Base-by-base conservation (phyloP, 2,888 invertebrate genomes). In the Spisula subtruncata region DNA sequence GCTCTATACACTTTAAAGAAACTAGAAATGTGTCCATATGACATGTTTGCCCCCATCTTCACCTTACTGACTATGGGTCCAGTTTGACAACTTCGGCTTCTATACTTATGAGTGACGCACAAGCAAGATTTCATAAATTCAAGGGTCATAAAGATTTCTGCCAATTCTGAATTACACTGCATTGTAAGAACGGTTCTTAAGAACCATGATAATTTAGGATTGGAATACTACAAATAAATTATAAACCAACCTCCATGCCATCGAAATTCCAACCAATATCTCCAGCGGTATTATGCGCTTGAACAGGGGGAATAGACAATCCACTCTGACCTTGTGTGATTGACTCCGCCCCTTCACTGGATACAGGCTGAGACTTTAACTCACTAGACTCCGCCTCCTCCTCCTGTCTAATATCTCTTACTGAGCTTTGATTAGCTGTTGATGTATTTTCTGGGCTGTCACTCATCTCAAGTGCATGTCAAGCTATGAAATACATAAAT, bases 221-320 rank as follows among this genome's bases (percentile, higher is more conserved):
- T 8, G 51, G 51, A 51, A 51, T 51, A 51, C 41, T 5, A 5
- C 41, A 41, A 41, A 8, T 41, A 2, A 41, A 41, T 8, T 5
- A 41, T 51, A 16, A 8, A 51, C 35, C 66, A 81, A 89, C 89
- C 87, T 90, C 90, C 81, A 90, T 60, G 60, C 79, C 85, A 51
- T 87, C 90, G 79, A 90, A 86, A 29, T 87, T 87, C 90, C 90
- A 90, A 8, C 46, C 48, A n/a, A 82, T 48, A 60, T 82, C 85
- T 29, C 71, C 41, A 6, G 48, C 75, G 14, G 56, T 35, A 29
- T 66, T 86, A 8, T n/a, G 10, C 48, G 71, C 6, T 25, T 81
- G 81, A 41, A 5, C 32, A 48, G 41, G 25, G 25, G 83, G 41
- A 41, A n/a, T n/a, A 14, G 35, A 46, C 14, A 46, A n/a, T 18